These are phyloP conservation scores for Epinephelus fuscoguttatus DNA, from an alignment of 2,113 vertebrate genomes.

Conservation along the genomic window DNA sequence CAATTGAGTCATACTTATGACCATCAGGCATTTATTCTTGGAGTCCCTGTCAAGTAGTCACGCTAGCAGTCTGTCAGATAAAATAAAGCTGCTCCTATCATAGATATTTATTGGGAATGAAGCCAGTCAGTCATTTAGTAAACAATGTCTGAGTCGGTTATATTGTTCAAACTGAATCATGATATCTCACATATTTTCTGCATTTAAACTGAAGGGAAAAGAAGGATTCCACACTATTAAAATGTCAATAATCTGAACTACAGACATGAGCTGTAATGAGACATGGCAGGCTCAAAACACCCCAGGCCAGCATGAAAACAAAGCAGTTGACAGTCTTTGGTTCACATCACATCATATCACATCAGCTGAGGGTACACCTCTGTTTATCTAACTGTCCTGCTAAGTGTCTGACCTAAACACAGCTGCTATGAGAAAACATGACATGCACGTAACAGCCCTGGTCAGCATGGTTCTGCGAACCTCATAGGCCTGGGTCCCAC, in stretches of 20 bases:
- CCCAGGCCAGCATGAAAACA: neutral
- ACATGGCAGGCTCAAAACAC: no score
- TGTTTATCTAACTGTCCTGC: constrained; percentile 29
- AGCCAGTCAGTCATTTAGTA: constrained; percentile 3
- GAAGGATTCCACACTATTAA: neutral
- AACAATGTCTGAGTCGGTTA: neutral
- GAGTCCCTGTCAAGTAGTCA: neutral
- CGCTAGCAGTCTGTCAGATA: neutral
- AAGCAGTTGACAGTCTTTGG: neutral
- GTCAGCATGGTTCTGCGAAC: constrained; percentile 49
- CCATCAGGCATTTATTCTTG: neutral
- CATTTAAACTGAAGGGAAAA: no score
- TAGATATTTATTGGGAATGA: neutral
- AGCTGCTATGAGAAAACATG: constrained; percentile 52
- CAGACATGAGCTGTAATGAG: neutral
- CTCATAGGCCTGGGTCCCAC: constrained; percentile 8
- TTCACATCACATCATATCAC: neutral
- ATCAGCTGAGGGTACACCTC: neutral
- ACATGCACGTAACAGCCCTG: neutral
- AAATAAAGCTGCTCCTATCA: neutral
- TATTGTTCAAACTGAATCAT: no score
- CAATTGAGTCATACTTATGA: constrained; percentile 27
- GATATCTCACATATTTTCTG: no score
- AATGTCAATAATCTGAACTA: neutral
- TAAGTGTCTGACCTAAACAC: constrained; percentile 45